Evolutionary conservation across 2,113 vertebrate species (phyloP), one percentile per base, ranked within the genome.

Genomic region (Electrona antarctica): DNA sequence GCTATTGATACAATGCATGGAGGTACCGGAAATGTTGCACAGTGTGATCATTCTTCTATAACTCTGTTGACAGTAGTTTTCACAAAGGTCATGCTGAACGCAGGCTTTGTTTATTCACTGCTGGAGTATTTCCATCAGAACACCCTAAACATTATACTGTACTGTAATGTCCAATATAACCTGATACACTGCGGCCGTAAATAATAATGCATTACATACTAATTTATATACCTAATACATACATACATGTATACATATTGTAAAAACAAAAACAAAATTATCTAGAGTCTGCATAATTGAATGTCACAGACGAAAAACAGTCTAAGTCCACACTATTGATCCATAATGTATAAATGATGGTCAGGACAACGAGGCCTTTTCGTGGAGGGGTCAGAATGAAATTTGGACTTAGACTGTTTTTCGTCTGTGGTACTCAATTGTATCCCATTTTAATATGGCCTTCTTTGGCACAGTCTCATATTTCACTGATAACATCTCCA

Each of bases 401-500:
- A n/a, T n/a, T n/a, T n/a, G n/a, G n/a, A n/a, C n/a, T n/a, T n/a
- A n/a, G n/a, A n/a, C n/a, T n/a, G n/a, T n/a, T n/a, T n/a, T n/a
- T n/a, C n/a, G n/a, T n/a, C n/a, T n/a, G n/a, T n/a, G n/a, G n/a
- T n/a, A n/a, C n/a, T n/a, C n/a, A n/a, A 14, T 73, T 80, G 68
- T 82, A 5, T 21, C 0, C 28, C 41, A 9, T 51, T 14, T 69
- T 73, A 11, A n/a, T 9, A 8, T 14, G 7, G 3, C 9, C 8
- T 12, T 21, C 29, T 60, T 60, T 64, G 73, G 21, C 9, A 28
- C 21, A 3, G 9, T 76, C 60, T 73, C 41, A 48, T 41, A 8
- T 74, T 79, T 48, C 66, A 71, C 41, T 50, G 77, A 88, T 85
- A 72, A 15, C 41, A 67, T 88, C 82, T 66, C 33, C 33, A 49